phyloP scores from a whole-genome alignment of 2,113 vertebrate species.

The Fulmarus glacialis region DNA sequence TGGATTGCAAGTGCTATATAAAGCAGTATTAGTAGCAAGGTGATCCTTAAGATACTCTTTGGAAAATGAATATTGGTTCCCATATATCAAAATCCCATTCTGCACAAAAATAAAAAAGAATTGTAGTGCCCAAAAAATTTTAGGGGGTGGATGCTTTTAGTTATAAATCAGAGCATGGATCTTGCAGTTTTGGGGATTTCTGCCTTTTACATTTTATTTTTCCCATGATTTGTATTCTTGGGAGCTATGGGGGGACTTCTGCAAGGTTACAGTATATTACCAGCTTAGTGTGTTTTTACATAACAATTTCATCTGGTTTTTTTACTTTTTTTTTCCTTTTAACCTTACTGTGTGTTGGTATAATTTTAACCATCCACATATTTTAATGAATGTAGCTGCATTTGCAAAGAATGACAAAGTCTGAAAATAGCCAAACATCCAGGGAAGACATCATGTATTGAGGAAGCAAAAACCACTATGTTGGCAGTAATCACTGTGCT shows the following conservation, averaged over 20 bases:
- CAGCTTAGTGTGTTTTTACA: background rate
- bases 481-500: background rate
- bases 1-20: background rate
- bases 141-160: background rate
- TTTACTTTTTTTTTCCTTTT: background rate
- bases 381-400: background rate
- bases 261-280: background rate
- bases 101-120: background rate
- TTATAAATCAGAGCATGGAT: background rate
- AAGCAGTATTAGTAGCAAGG: background rate
- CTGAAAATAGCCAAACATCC: background rate
- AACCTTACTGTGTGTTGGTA: background rate
- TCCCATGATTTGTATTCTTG: background rate
- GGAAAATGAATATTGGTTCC: background rate
- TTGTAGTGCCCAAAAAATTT: background rate
- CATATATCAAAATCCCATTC: background rate
- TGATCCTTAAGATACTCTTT: background rate
- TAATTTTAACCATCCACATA: background rate
- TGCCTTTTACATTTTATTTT: background rate
- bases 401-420: background rate
- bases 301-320: background rate
- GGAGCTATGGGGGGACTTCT: background rate
- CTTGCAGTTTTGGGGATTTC: background rate
- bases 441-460: background rate
- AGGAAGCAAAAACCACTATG: conserved; percentile 1